Conservation (phyloP, 2,113 vertebrate species). For the Dasyornis broadbenti region DNA sequence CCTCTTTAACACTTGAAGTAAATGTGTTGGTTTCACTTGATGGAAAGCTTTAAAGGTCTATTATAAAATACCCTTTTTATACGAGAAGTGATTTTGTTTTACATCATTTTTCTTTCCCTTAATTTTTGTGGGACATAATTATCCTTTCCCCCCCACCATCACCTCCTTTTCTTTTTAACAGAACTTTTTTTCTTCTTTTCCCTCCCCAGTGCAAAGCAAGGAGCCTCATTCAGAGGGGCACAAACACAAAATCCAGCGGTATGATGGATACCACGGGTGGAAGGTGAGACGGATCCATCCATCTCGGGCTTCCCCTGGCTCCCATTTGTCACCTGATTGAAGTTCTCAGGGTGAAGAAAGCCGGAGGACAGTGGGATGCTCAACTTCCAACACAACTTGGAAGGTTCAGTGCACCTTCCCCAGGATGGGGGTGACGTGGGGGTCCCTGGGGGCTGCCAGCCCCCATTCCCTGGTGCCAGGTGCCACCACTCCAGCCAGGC, state of each 20-base stretch:
- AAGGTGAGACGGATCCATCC: neutral
- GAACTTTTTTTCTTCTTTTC: neutral
- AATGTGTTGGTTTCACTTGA: slow-evolving; percentile 63
- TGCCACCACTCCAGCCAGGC: neutral
- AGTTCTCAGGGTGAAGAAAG: neutral
- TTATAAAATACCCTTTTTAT: slow-evolving; percentile 35
- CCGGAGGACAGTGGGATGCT: neutral
- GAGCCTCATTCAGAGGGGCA: neutral
- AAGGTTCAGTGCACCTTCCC: neutral
- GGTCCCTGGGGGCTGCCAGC: neutral
- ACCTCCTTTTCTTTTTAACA: neutral
- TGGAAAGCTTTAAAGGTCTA: slow-evolving; percentile 46
- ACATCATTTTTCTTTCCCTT: slow-evolving; percentile 53
- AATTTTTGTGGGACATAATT: slow-evolving; percentile 51
- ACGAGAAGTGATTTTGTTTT: slow-evolving; percentile 12
- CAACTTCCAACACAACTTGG: rapidly evolving
- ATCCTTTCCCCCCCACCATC: neutral
- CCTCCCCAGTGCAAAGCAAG: neutral
- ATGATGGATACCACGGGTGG: neutral
- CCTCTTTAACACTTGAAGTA: slow-evolving; percentile 54
- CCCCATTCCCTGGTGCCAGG: neutral
- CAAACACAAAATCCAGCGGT: neutral
- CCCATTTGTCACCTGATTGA: neutral
- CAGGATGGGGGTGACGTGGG: too few relatives aligned
- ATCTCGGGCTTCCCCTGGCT: neutral